phyloP scores from a whole-genome alignment of 2,113 vertebrate genomes.

The Maccullochella peelii region DNA sequence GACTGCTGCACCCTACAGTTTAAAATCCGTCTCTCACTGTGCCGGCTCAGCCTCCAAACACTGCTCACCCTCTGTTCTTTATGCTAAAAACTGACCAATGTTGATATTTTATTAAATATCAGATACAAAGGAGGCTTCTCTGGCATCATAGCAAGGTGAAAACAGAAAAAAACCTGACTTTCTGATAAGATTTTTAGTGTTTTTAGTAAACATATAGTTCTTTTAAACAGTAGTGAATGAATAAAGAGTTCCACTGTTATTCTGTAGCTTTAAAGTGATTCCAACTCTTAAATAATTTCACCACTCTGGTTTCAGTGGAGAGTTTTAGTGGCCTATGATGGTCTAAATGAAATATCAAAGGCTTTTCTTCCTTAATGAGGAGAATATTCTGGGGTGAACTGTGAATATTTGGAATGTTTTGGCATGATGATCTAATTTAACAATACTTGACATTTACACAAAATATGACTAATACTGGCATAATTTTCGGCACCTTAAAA shows the following conservation, averaged over 20 bases:
- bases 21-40: conserved; percentile 87
- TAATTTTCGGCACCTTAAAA: not conserved
- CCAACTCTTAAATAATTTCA: conserved; percentile 54
- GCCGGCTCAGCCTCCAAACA: conserved; percentile 35
- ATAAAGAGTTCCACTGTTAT: conserved; percentile 17
- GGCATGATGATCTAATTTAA: not conserved
- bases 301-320: conserved; percentile 18
- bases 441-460: not conserved
- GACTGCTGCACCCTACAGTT: conserved; percentile 99
- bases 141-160: not conserved
- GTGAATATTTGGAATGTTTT: conserved; percentile 40
- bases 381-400: conserved; percentile 20
- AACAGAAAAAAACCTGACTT: not conserved
- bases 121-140: not conserved
- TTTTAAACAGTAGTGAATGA: conserved; percentile 7
- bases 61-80: conserved; percentile 18
- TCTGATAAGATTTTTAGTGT: conserved; percentile 1
- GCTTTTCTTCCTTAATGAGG: conserved; percentile 37
- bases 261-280: conserved; percentile 40
- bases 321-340: conserved; percentile 29
- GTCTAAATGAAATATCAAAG: conserved; percentile 59
- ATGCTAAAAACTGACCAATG: not conserved
- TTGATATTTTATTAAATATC: not conserved
- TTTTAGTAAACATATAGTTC: not conserved
- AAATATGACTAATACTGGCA: not conserved